Base-by-base conservation (phyloP, 2,113 vertebrate species). In the Orthonyx spaldingii region DNA sequence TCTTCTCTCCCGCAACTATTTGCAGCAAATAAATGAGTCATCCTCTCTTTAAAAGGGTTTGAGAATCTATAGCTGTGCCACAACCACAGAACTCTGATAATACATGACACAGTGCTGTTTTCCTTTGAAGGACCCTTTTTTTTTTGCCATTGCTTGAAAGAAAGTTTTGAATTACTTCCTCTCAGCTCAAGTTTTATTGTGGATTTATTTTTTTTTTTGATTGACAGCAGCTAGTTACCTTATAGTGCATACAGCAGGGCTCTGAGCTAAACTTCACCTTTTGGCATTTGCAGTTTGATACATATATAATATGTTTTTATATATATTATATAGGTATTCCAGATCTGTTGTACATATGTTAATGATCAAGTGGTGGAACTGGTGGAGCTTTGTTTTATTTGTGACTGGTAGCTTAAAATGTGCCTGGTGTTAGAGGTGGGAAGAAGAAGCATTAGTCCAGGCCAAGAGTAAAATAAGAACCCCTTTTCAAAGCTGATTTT, bases 1-100 rank as follows among this genome's bases (percentile, higher is more conserved):
- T 98, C 98, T 94, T 92, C 97, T 97, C 96, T 95, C 35, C 97
- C 96, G 69, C 97, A 97, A 95, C 94, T 97, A 94, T 97, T 96
- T 94, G 98, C 94, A 97, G 96, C 97, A 97, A 95, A 97, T 96
- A 96, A 83, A 90, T 97, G 97, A 98, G 84, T 98, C 87, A 94
- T 97, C 90, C 44, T 23, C 93, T 92, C 72, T 94, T 95, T 76
- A 42, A 84, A 97, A 92, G 82, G 93, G 91, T 89, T 92, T 91
- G 92, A 92, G 96, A 91, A 90, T 96, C 84, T 97, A 76, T 92
- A 93, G 94, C 94, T 93, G 87, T 96, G 93, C 94, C 83, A 61
- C 69, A 92, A 66, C 88, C 94, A 75, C 90, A 93, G 92, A 69
- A 84, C 32, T 63, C 91, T 97, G 94, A 96, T 97, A 92, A 65